Base-by-base conservation (phyloP, 2,113 vertebrate genomes). In the Thunnus maccoyii region DNA sequence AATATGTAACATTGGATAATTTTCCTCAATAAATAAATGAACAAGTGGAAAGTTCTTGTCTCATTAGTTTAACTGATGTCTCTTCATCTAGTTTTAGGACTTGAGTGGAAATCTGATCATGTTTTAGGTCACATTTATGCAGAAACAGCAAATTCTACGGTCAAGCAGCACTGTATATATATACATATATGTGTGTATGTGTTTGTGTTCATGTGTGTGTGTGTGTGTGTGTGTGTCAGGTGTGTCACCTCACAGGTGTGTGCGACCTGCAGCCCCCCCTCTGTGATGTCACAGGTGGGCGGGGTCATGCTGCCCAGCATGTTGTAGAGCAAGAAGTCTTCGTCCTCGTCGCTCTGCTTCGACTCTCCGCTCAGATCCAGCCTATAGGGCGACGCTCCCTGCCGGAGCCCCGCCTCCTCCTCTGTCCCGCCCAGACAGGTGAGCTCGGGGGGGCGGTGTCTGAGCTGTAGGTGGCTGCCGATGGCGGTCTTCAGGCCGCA, bases 241-340 rank as follows among this genome's bases (percentile, higher is more conserved):
- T 36, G 76, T 32, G 72, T 94, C 20, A 91, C 92, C 92, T 95
- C 92, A 86, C 77, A 95, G 9, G 88, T 94, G 46, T 77, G 80
- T n/a, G 87, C 89, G 0, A 88, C 89, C 69, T 71, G 71, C 64
- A 91, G 88, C 66, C 74, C 86, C 17, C 73, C 89, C 17, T 83
- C 91, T 1, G 82, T 63, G 89, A 94, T 55, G 25, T 93, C 89
- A 87, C 88, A 95, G 32, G 80, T 92, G 41, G 69, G 75, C 1
- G 88, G 81, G 67, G 87, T 95, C 30, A 87, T 88, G 80, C 88
- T 92, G 65, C 91, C 92, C 72, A 91, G 79, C 88, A 96, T 86
- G 68, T 89, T 80, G 48, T 90, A 95, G 17, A 95, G 88, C 47
- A 95, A 81, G 44, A 95, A 89, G 22, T 93, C 89, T 50, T 95